These are phyloP conservation scores for Carterocephalus palaemon DNA, from an alignment of 2,888 invertebrate genomes.

Conservation along the genomic window DNA sequence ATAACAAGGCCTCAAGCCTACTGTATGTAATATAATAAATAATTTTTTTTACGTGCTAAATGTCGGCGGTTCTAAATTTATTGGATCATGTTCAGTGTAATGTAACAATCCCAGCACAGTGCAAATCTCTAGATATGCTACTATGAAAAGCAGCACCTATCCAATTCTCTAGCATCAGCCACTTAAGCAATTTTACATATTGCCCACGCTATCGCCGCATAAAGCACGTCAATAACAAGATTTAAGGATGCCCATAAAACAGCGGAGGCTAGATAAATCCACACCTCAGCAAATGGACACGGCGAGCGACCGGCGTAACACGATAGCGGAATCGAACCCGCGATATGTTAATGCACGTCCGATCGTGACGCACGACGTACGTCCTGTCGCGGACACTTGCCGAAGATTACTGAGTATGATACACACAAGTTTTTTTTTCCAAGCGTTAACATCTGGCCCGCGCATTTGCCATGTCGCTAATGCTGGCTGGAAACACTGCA, in stretches of 20 bases:
- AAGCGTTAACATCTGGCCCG: conserved; percentile 22
- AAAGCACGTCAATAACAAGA: conserved; percentile 13
- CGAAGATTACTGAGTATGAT: conserved; percentile 38
- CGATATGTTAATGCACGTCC: conserved; percentile 74
- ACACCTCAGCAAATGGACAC: conserved; percentile 21
- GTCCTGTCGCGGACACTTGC: conserved; percentile 57
- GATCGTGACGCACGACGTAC: conserved; percentile 76
- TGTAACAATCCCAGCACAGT: no score
- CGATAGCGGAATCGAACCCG: conserved; percentile 65
- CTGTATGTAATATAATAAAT: no score
- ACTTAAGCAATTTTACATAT: conserved; percentile 20
- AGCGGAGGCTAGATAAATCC: conserved; percentile 19
- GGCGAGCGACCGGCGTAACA: conserved; percentile 16
- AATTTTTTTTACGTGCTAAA: no score
- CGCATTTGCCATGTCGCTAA: conserved; percentile 12
- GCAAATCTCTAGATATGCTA: no score
- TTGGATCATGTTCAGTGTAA: no score
- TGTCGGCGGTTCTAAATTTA: no score
- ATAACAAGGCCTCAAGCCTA: no score
- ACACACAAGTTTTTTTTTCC: conserved; percentile 32
- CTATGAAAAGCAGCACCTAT: no score
- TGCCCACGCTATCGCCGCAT: conserved; percentile 12
- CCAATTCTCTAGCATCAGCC: no score
- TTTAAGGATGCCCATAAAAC: conserved; percentile 16
- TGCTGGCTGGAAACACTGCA: conserved; percentile 15